Evolutionary conservation across 30 jellyfish, hydroid and myxozoan genomes (phyloP).

Genomic region (Turritopsis rubra): DNA sequence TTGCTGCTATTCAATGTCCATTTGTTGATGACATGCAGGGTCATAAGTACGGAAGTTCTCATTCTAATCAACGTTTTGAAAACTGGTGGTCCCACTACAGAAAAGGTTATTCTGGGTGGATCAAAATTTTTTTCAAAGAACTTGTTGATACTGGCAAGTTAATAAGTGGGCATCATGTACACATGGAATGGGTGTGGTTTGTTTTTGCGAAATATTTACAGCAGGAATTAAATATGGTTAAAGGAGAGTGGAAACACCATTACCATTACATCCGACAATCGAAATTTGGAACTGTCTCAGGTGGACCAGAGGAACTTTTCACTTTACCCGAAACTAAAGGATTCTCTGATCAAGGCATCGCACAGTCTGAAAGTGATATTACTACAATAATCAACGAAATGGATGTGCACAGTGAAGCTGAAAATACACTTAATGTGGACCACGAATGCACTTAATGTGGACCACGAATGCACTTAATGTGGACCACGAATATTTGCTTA

Average conservation of each 20-base stretch:
- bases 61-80: neutral
- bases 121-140: neutral
- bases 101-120: neutral
- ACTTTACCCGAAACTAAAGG: neutral
- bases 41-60: neutral
- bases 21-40: neutral
- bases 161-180: neutral
- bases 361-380: too few species aligned
- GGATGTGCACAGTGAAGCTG: too few species aligned
- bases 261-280: neutral
- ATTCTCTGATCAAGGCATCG: constrained; percentile 5
- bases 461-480: too few species aligned
- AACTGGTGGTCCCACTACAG: neutral
- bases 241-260: neutral
- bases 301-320: neutral
- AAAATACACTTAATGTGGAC: too few species aligned
- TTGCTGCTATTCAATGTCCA: neutral
- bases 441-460: too few species aligned
- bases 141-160: neutral
- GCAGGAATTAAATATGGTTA: neutral
- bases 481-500: too few species aligned
- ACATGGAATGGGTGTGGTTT: neutral
- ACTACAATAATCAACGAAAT: too few species aligned
- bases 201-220: neutral
- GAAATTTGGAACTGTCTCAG: neutral